A percentile compares a stretch with the other conserved stretches of the same genome.
Conservation (phyloP, 2,888 invertebrate genomes). For the Petrophora chlorosata region DNA sequence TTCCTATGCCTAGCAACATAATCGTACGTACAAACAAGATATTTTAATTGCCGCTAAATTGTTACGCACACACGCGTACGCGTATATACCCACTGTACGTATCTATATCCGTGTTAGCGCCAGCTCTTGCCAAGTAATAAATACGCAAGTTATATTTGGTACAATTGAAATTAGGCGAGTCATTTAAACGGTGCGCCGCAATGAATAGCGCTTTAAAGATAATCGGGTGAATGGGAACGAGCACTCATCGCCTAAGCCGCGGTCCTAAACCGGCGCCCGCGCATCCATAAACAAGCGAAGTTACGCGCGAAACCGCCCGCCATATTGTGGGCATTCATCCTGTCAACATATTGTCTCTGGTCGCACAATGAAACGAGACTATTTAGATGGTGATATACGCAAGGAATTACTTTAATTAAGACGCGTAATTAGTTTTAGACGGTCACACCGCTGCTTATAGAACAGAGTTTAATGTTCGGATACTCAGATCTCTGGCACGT, state of each 20-base stretch:
- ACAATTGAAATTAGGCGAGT: slow-evolving; percentile 81
- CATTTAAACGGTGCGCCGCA: slow-evolving; percentile 68
- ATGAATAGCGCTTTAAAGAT: slow-evolving; percentile 70
- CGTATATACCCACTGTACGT: slow-evolving; percentile 30
- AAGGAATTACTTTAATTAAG: slow-evolving; percentile 76
- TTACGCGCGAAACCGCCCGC: slow-evolving; percentile 76
- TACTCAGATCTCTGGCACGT: slow-evolving; percentile 48
- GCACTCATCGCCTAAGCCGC: slow-evolving; percentile 77
- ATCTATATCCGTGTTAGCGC: slow-evolving; percentile 44
- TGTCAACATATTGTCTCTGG: slow-evolving; percentile 81
- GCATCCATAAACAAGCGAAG: slow-evolving; percentile 75
- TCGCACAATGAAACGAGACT: slow-evolving; percentile 74
- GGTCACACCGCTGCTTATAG: slow-evolving; percentile 54
- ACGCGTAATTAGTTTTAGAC: slow-evolving; percentile 73
- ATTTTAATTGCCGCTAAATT: slow-evolving; percentile 77
- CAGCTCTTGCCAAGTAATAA: slow-evolving; percentile 79
- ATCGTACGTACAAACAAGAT: slow-evolving; percentile 56
- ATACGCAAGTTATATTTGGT: slow-evolving; percentile 78
- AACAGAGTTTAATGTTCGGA: slow-evolving; percentile 52
- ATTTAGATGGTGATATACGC: slow-evolving; percentile 77
- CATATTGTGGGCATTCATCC: slow-evolving; percentile 78
- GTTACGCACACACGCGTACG: slow-evolving; percentile 55
- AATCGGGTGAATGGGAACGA: slow-evolving; percentile 75
- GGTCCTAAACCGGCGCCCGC: slow-evolving; percentile 76
- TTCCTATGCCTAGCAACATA: slow-evolving; percentile 42